Conservation (phyloP, 2,113 vertebrate genomes). For the Blennius ocellaris region DNA sequence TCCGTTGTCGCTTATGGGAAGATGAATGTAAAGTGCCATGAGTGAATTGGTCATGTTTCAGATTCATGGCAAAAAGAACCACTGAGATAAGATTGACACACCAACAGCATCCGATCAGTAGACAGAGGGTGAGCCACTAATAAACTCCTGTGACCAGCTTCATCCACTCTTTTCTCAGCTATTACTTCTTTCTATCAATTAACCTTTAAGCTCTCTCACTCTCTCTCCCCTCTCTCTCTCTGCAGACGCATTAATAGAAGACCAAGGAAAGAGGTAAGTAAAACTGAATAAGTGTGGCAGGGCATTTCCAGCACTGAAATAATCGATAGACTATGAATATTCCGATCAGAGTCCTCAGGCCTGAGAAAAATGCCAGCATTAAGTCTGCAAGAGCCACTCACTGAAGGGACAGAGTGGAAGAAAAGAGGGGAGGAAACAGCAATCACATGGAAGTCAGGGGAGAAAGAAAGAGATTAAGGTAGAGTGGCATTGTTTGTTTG, state of each 20-base stretch:
- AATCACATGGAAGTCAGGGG: not conserved
- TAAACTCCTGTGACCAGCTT: slow-evolving; percentile 43
- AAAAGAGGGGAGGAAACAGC: not conserved
- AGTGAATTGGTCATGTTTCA: not conserved
- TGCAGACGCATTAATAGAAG: slow-evolving; percentile 36
- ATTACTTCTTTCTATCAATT: slow-evolving; percentile 61
- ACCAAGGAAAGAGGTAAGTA: slow-evolving; percentile 28
- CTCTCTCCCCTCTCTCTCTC: slow-evolving; percentile 11
- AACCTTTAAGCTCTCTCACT: slow-evolving; percentile 57
- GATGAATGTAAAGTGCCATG: too few relatives aligned
- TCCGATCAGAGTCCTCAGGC: slow-evolving; percentile 63
- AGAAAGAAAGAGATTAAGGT: too few relatives aligned
- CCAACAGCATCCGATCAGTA: not conserved
- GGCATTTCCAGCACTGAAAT: slow-evolving; percentile 41
- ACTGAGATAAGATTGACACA: not conserved
- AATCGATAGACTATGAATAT: slow-evolving; percentile 80
- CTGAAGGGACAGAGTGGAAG: slow-evolving; percentile 8
- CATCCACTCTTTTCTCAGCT: slow-evolving; percentile 40
- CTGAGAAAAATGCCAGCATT: slow-evolving; percentile 60
- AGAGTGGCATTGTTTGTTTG: too few relatives aligned
- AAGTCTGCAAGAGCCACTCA: slow-evolving; percentile 30
- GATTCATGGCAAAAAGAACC: not conserved
- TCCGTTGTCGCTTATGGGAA: too few relatives aligned
- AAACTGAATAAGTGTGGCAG: slow-evolving; percentile 33
- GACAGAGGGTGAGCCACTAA: slow-evolving; percentile 17